These are phyloP conservation scores for Cavia porcellus DNA, from an alignment of 2,113 vertebrate genomes.

Conservation along the genomic window DNA sequence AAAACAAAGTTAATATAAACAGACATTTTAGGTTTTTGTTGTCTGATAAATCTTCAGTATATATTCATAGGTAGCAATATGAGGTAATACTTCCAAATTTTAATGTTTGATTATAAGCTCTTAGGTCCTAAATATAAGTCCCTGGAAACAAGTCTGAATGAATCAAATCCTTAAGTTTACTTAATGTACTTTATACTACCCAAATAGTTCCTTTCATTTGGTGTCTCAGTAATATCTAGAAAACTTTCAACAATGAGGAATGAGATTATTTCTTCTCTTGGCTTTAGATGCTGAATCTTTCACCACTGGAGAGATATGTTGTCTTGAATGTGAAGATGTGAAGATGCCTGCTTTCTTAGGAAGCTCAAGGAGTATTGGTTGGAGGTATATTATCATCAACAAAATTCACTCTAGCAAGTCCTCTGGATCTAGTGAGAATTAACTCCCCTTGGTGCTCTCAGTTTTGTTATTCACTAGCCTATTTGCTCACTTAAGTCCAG, in stretches of 20 bases:
- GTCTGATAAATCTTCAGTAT: not conserved
- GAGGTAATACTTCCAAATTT: not conserved
- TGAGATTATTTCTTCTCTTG: not conserved
- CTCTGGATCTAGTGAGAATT: not conserved
- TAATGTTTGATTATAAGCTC: not conserved
- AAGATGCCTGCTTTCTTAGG: not conserved
- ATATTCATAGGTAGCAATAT: not conserved
- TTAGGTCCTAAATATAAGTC: not conserved
- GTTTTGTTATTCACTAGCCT: not conserved
- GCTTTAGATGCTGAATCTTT: not conserved
- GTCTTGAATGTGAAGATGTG: not conserved
- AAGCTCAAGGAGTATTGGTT: not conserved
- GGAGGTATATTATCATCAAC: not conserved
- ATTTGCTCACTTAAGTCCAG: conserved; percentile 3
- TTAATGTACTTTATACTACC: not conserved
- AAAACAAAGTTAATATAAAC: not conserved
- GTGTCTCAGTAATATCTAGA: not conserved
- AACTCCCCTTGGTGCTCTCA: not conserved
- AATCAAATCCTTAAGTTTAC: conserved; percentile 9
- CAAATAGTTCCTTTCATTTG: not conserved
- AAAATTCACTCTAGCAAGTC: not conserved
- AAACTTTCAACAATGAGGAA: not conserved
- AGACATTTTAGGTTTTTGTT: not conserved
- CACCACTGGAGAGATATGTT: not conserved
- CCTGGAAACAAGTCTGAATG: not conserved